These are phyloP conservation scores for Orgyia antiqua DNA, from an alignment of 2,888 invertebrate genomes.

Conservation along the genomic window DNA sequence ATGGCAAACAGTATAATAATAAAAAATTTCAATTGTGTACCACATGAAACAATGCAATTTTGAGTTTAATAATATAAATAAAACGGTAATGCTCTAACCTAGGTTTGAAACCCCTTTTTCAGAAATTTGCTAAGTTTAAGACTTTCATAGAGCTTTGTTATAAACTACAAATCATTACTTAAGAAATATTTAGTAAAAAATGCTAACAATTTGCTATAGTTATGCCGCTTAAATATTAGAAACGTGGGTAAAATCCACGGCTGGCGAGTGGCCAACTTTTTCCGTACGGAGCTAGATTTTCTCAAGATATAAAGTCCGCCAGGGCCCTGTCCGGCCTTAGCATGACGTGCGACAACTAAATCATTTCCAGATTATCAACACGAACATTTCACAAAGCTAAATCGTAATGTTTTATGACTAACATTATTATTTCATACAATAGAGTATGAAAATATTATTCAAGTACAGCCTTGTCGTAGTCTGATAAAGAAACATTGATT, in stretches of 20 bases:
- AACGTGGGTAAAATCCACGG: slow-evolving; percentile 32
- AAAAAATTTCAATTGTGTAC: too few relatives aligned
- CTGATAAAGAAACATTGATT: slow-evolving; percentile 17
- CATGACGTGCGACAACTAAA: slow-evolving; percentile 39
- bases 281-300: slow-evolving; percentile 57
- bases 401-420: slow-evolving; percentile 12
- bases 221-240: too few relatives aligned
- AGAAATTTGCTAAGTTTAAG: too few relatives aligned
- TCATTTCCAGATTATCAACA: slow-evolving; percentile 39
- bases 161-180: too few relatives aligned
- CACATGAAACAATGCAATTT: too few relatives aligned
- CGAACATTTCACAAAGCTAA: slow-evolving; percentile 37
- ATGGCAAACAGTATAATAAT: too few relatives aligned
- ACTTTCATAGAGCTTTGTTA: too few relatives aligned
- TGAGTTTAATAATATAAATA: too few relatives aligned
- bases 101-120: too few relatives aligned
- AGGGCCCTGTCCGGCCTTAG: slow-evolving; percentile 33
- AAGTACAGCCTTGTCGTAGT: slow-evolving; percentile 13
- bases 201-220: too few relatives aligned
- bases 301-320: slow-evolving; percentile 56
- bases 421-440: slow-evolving; percentile 8
- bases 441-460: slow-evolving; percentile 5
- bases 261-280: slow-evolving; percentile 59
- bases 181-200: too few relatives aligned
- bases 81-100: too few relatives aligned